Percentiles rank a stretch among this genome's conserved stretches.
Conservation (phyloP, 2,888 invertebrate species). For the Oscheius sp. region DNA sequence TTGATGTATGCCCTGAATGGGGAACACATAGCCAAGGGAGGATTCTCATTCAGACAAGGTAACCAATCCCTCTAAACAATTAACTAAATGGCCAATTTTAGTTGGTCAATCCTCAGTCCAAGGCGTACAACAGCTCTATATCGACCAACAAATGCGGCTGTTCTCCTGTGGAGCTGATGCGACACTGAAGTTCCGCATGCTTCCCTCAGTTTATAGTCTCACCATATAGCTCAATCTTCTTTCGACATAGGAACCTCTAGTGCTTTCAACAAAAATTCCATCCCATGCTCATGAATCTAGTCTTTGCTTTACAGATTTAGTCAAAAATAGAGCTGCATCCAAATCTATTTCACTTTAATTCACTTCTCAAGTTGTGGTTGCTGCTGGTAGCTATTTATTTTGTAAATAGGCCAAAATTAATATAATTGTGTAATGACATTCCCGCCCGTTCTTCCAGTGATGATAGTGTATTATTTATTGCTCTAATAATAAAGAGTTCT, state of each 20-base stretch:
- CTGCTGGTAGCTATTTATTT: slow-evolving; percentile 22
- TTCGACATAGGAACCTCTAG: slow-evolving; percentile 1
- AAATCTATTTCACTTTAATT: slow-evolving; percentile 19
- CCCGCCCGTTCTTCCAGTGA: neutral
- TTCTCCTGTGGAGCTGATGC: slow-evolving; percentile 98
- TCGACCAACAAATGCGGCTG: slow-evolving; percentile 86
- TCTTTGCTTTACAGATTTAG: slow-evolving; percentile 6
- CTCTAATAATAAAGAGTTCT: neutral
- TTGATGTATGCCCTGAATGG: slow-evolving; percentile 86
- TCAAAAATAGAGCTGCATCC: neutral
- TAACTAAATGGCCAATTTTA: too few species aligned
- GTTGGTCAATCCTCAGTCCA: slow-evolving; percentile 56
- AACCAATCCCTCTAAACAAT: neutral
- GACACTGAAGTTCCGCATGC: slow-evolving; percentile 44
- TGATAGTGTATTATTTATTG: slow-evolving; percentile 20
- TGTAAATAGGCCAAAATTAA: slow-evolving; percentile 6
- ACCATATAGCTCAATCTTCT: slow-evolving; percentile 14
- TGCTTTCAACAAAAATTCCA: too few species aligned
- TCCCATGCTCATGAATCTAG: slow-evolving; percentile 18
- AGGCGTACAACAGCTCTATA: slow-evolving; percentile 88
- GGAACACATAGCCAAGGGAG: slow-evolving; percentile 88
- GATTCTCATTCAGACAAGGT: slow-evolving; percentile 89
- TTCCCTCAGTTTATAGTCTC: slow-evolving; percentile 49
- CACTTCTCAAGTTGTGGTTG: slow-evolving; percentile 19
- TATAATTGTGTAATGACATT: neutral